Evolutionary conservation across 2,113 vertebrate genomes (phyloP), one percentile per base, ranked within the genome.

Genomic region (Aegotheles bennettii): DNA sequence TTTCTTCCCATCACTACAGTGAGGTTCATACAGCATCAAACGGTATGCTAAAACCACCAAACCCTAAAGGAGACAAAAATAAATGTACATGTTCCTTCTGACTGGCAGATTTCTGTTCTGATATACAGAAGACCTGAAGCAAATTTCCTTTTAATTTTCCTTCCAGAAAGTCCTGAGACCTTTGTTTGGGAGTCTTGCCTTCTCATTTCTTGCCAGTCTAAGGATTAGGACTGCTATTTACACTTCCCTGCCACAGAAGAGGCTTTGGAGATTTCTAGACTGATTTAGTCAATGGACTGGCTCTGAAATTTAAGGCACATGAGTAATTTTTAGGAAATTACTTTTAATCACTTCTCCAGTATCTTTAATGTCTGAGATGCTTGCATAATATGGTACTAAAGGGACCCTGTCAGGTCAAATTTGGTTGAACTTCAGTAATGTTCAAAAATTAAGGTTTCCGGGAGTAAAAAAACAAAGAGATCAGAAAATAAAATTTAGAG

Each of bases 201-300:
- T 88, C 67, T 85, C 40, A 5, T 69, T 90, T 80, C 76, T 94
- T 2, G 2, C 88, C 94, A 94, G 83, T 47, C 28, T 92, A 63
- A 84, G 92, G 79, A 97, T 96, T 96, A 96, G 23, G 42, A 73
- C 63, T 88, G 90, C 85, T 93, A 59, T 90, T 92, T 90, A 67
- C 84, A 91, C 82, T 88, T 80, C 54, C 64, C 18, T 77, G 83
- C 33, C 63, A 69, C 86, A 81, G 86, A 94, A 94, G 71, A 92
- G 88, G 90, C 92, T 97, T 97, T 97, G 79, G 90, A 95, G 86
- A 95, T 96, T 97, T 97, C 79, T 70, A 93, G 88, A 90, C 75
- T 92, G 86, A 93, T 94, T 95, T 95, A 95, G 79, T 80, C 86
- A 96, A 84, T 47, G 42, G 54, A 74, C 60, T 70, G 88, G 94